Base-by-base conservation (phyloP, 2,797 vertebrate genomes). In the Phylloscopus collybita region DNA sequence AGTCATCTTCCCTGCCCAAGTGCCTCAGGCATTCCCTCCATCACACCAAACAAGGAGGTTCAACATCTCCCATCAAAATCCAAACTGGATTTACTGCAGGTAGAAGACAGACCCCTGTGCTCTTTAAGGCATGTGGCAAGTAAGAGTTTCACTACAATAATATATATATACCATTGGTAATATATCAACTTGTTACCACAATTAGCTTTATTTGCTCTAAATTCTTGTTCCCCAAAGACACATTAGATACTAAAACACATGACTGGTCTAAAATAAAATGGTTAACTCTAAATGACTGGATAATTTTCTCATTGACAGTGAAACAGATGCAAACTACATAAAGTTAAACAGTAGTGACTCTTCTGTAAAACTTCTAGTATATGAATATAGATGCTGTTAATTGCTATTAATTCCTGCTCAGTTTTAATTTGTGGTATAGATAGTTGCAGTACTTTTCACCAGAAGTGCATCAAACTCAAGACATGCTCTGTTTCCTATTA, bases 141-240 rank as follows among this genome's bases (percentile, higher is more conserved):
- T 57, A 83, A 92, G 84, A 95, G 73, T 60, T 96, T 83, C 65
- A 53, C 87, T 90, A 86, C 40, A 80, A 23, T 87, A 87, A 95
- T 32, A 14, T 57, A 34, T 34, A 85, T 73, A 47, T 6, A 34
- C 29, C 10, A 86, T 1, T 54, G 34, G 34, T 34, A 81, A 92
- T 29, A 6, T 34, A 86, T 54, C 87, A 80, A 61, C 42, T 86
- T 91, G 84, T 73, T 36, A 62, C 60, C 54, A 79, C 44, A 89
- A 88, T 90, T 93, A 76, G 70, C 76, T 90, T 94, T 91, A 91
- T 94, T 97, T 97, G 60, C 47, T 87, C 80, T 89, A 79, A 75
- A 47, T 85, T 88, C 92, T 83, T 69, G 16, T 54, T 94, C 86
- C 80, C 95, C 69, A 90, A 93, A 96, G 92, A 32, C 56, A 92